Evolutionary conservation across 2,797 vertebrate genomes (phyloP), one percentile per base, ranked within the genome.

Genomic region (Pagetopsis macropterus): DNA sequence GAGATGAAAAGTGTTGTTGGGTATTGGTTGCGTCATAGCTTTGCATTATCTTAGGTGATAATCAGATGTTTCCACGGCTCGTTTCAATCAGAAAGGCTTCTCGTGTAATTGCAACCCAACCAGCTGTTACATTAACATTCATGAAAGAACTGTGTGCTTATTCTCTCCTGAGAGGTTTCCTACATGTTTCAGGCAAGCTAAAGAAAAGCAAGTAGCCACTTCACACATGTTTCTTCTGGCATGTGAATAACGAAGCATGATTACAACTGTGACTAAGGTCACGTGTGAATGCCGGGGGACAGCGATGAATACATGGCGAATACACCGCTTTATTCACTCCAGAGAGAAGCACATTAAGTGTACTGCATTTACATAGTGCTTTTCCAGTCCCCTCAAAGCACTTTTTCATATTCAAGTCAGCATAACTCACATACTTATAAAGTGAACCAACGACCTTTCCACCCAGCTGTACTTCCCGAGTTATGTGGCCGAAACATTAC

Each of bases 91-190:
- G 2, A 37, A 37, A 37, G 6, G 33, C 33, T 37, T 37, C 33
- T 70, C 51, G 33, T 77, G 55, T 82, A 71, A 75, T 70, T 52
- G 45, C 33, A 37, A 50, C 60, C 19, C 59, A 33, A 44, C 77
- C 67, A 78, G 78, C 72, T 78, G 70, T 72, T 63, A 44, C 61
- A 63, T 86, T 82, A 79, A 66, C 74, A 82, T 81, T 82, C 60
- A 78, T 73, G 70, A 67, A 82, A 69, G 58, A 52, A 75, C 3
- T 52, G 60, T 51, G 43, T 62, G 43, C 43, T 45, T 79, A 10
- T 48, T 65, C 31, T 61, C 64, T 50, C 57, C 40, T 9, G 33
- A 77, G 71, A 73, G 55, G 12, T 67, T 69, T 63, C 65, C 51
- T 59, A 17, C 50, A 55, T 75, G 82, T 80, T 84, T 49, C 13